Conservation (phyloP, 2,888 invertebrate species). For the Dorcus parallelipipedus region DNA sequence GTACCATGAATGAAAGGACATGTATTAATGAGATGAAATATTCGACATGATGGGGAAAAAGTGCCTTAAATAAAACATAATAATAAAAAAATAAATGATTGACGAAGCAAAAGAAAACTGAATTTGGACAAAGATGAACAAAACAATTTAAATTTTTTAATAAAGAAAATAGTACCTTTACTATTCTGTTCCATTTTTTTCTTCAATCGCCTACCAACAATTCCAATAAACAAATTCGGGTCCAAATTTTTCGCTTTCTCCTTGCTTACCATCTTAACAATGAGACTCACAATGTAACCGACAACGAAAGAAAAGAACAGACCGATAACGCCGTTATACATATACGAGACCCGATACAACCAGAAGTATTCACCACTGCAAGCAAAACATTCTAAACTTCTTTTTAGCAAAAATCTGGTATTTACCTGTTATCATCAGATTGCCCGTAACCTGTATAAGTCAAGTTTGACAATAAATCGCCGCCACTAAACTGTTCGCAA, state of each 20-base stretch:
- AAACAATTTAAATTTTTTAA: too few species aligned
- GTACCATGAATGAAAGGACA: too few species aligned
- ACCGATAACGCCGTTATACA: conserved; percentile 66
- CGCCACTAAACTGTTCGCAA: conserved; percentile 44
- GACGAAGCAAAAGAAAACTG: too few species aligned
- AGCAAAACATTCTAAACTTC: conserved; percentile 16
- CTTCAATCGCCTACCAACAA: conserved; percentile 51
- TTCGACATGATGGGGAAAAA: too few species aligned
- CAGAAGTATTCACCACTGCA: conserved; percentile 55
- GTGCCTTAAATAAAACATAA: too few species aligned
- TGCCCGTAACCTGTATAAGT: not conserved
- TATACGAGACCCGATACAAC: conserved; percentile 67
- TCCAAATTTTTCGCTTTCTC: conserved; percentile 43
- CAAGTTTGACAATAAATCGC: conserved; percentile 12
- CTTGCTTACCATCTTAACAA: conserved; percentile 42
- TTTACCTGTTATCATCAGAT: conserved; percentile 5
- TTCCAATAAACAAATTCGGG: conserved; percentile 58
- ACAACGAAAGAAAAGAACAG: conserved; percentile 51
- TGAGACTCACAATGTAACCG: conserved; percentile 53
- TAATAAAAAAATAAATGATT: too few species aligned
- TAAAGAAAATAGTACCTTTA: too few species aligned
- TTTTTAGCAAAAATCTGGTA: not conserved
- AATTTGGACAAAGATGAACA: too few species aligned
- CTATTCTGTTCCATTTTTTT: conserved; percentile 8
- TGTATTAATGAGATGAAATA: too few species aligned